Evolutionary conservation across 1,140 invertebrate species (phyloP).

Genomic region (Trichonephila clavata): DNA sequence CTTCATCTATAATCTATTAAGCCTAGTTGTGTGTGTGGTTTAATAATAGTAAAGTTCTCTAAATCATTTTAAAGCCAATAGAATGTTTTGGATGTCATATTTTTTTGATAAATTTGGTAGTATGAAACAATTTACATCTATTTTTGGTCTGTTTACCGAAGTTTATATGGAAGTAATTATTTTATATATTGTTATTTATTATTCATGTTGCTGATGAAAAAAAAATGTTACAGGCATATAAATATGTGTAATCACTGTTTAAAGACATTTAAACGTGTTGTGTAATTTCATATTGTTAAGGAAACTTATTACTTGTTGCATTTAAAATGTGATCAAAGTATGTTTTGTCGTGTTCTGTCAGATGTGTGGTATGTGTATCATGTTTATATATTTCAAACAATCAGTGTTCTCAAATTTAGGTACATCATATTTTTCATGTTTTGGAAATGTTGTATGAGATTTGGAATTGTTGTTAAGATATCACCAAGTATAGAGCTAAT

Average conservation of each 20-base stretch:
- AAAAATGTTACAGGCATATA: slow-evolving; percentile 8
- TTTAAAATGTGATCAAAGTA: slow-evolving; percentile 70
- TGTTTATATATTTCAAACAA: not conserved
- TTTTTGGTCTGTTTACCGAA: slow-evolving; percentile 58
- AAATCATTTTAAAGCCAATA: not conserved
- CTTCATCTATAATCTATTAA: not conserved
- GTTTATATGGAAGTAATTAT: slow-evolving; percentile 67
- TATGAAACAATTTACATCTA: slow-evolving; percentile 60
- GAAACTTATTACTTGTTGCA: slow-evolving; percentile 60
- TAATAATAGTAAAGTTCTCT: not conserved
- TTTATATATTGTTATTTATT: slow-evolving; percentile 72
- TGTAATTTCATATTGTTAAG: slow-evolving; percentile 52
- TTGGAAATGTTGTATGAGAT: not conserved
- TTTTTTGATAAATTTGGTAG: slow-evolving; percentile 60
- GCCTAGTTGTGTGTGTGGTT: not conserved
- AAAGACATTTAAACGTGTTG: slow-evolving; percentile 47
- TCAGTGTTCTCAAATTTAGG: not conserved
- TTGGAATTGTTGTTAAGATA: slow-evolving; percentile 17
- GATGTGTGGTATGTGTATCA: slow-evolving; percentile 14
- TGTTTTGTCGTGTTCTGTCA: slow-evolving; percentile 56
- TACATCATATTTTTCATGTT: not conserved
- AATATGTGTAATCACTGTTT: slow-evolving; percentile 45
- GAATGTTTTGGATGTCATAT: slow-evolving; percentile 28
- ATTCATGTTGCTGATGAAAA: slow-evolving; percentile 58
- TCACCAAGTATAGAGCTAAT: not conserved